Evolutionary conservation across 1,140 invertebrate genomes (phyloP).

Genomic region (Ooceraea biroi): DNA sequence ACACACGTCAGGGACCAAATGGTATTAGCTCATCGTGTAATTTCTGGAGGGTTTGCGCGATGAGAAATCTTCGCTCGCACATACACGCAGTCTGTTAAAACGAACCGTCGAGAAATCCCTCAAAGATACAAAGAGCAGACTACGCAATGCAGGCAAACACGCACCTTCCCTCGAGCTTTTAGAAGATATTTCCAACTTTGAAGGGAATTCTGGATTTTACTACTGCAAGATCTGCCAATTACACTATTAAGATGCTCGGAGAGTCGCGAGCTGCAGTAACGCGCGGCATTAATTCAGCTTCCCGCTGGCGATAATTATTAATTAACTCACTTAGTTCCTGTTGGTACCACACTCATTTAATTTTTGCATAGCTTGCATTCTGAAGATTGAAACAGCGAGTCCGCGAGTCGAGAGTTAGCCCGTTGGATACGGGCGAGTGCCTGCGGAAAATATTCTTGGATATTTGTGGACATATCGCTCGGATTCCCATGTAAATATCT

Average conservation of each 20-base stretch:
- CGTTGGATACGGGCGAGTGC: too few relatives aligned
- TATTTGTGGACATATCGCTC: too few relatives aligned
- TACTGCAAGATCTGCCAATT: constrained; percentile 33
- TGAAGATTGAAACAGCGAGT: not conserved
- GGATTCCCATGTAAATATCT: not conserved
- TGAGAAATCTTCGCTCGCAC: constrained; percentile 42
- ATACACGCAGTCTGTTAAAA: constrained; percentile 37
- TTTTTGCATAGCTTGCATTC: not conserved
- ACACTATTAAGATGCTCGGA: constrained; percentile 5
- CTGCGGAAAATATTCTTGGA: not conserved
- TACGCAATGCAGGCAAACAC: constrained; percentile 10
- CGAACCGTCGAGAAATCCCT: constrained; percentile 39
- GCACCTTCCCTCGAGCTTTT: not conserved
- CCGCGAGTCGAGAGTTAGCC: not conserved
- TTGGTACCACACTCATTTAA: not conserved
- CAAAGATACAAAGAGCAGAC: not conserved
- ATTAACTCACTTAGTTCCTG: not conserved
- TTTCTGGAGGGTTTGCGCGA: constrained; percentile 30
- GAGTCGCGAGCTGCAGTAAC: constrained; percentile 3
- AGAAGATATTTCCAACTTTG: constrained; percentile 35
- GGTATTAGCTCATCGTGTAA: constrained; percentile 45
- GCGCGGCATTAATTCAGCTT: constrained; percentile 31
- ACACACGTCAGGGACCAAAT: constrained; percentile 55
- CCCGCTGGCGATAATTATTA: constrained; percentile 49
- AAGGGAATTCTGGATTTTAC: constrained; percentile 28